Base-by-base conservation (phyloP, 2,113 vertebrate species). In the Picathartes gymnocephalus region DNA sequence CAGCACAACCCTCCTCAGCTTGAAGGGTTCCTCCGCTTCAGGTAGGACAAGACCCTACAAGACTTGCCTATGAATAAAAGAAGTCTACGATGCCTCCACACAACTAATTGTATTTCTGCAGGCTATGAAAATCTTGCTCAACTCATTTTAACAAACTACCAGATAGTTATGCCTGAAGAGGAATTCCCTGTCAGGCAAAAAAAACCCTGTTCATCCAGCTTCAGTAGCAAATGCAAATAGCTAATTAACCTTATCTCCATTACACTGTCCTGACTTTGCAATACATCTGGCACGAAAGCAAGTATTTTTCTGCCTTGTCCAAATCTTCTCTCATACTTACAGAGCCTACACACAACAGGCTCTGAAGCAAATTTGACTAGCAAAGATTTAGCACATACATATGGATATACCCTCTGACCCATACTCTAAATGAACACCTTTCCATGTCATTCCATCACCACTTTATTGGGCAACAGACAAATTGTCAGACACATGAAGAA, bases 191-290 rank as follows among this genome's bases (percentile, higher is more conserved):
- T 19, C 79, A 68, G 37, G 20, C 15, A 64, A 81, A 39, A 39
- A 89, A 56, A 77, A 8, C 7, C 10, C 17, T 48, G 60, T 47
- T 88, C 82, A 51, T 81, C 56, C 76, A 90, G 92, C 90, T 93
- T 88, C 95, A 94, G 82, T 45, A 93, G 76, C 82, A 92, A 88
- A 96, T 79, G 88, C 85, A 96, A 96, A 97, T 66, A 91, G 69
- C 92, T 95, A 96, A 96, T 96, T 96, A 97, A 94, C 88, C 86
- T 97, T 96, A 97, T 96, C 95, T 96, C 80, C 72, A 76, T 86
- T 90, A 88, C 68, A 64, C 44, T 92, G 85, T 78, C 90, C 85
- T 81, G 76, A 90, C 76, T 94, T 88, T 48, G 76, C 74, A 86
- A 71, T 33, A 86, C 72, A 53, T 58, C 80, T 97, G 95, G 94